These are phyloP conservation scores for Ceyx erithaca DNA, from an alignment of 2,797 vertebrate genomes.

Conservation along the genomic window DNA sequence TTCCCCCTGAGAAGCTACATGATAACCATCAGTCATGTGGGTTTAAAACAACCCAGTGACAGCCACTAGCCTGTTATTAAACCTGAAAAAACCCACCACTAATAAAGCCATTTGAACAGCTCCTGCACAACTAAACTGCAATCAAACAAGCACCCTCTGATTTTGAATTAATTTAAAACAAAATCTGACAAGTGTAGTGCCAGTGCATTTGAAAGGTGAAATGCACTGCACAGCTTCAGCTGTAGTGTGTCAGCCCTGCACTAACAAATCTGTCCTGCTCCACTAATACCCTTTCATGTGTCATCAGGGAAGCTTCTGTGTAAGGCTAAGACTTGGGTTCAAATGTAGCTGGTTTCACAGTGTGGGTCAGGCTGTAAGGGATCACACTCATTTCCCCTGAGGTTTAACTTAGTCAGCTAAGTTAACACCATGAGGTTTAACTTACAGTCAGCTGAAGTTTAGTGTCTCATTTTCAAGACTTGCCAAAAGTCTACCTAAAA, in stretches of 20 bases:
- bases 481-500: neutral
- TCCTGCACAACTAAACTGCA: neutral
- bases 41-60: conserved; percentile 39
- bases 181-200: neutral
- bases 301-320: neutral
- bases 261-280: neutral
- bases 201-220: neutral
- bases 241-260: neutral
- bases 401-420: conserved; percentile 12
- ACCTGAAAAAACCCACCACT: neutral
- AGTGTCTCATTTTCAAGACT: conserved; percentile 30
- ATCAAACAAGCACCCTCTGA: neutral
- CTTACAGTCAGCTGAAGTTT: neutral
- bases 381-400: conserved; percentile 36
- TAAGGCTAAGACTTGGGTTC: neutral
- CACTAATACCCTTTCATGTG: neutral
- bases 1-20: conserved; percentile 13
- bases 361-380: neutral
- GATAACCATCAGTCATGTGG: conserved; percentile 44
- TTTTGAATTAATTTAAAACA: neutral
- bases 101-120: neutral
- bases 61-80: neutral
- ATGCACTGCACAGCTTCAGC: neutral
- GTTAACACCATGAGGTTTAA: neutral
- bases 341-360: neutral